Evolutionary conservation across 2,113 vertebrate species (phyloP), one percentile per base, ranked within the genome.

Genomic region (Dunckerocampus dactyliophorus): DNA sequence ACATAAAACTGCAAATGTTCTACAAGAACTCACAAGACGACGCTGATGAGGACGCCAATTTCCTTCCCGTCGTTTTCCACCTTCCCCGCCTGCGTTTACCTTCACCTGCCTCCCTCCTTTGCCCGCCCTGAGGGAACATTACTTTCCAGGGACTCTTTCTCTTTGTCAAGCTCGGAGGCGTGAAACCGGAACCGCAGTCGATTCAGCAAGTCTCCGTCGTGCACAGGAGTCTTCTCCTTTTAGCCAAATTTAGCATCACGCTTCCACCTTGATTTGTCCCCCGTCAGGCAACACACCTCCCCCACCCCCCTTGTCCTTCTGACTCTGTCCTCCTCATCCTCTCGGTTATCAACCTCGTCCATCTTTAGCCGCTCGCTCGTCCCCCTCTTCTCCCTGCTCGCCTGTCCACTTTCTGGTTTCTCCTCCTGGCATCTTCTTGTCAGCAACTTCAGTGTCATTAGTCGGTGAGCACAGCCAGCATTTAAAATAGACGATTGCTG

Each of bases 201-300:
- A 89, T 83, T 90, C 85, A 90, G 89, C 92, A 92, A 93, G 91
- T 91, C 74, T 85, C 76, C 65, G 63, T 75, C 74, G 15, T 63
- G 64, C 80, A 62, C 67, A 48, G 46, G 90, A 92, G 90, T 90
- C 73, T 82, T 85, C 88, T 87, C 87, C 82, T 88, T 92, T 92
- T 89, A 56, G 89, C 92, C 92, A 91, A 92, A 92, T 94, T 93
- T 93, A 94, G 93, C 88, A 82, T 91, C 91, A 90, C 85, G 92
- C 89, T 92, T 93, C 89, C 87, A 91, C 89, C 90, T 87, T 92
- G 89, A 89, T 86, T 91, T 87, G 78, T 87, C 83, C 85, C 83
- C 74, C 1, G 81, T 86, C 86, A 74, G 71, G 49, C 75, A 67
- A 50, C 28, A 51, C 52, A 39, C 47, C 61, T 39, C 21, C 52